Conservation (phyloP, 2,113 vertebrate genomes). For the Cyanoderma ruficeps region DNA sequence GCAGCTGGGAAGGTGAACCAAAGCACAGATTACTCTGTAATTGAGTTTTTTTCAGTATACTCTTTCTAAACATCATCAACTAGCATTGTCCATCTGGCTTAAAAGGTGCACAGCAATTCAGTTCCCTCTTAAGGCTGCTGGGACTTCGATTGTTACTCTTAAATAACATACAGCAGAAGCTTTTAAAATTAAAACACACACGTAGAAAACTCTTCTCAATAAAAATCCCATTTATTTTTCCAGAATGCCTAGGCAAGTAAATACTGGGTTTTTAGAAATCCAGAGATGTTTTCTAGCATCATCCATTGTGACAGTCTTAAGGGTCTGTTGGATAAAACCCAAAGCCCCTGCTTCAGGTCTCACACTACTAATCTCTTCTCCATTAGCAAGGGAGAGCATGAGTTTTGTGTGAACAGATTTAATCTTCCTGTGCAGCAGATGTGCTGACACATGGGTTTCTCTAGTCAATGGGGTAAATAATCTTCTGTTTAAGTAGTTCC, state of each 20-base stretch:
- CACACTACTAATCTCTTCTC: not conserved
- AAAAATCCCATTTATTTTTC: not conserved
- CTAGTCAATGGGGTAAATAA: slow-evolving; percentile 49
- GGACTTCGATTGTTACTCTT: not conserved
- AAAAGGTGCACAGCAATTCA: not conserved
- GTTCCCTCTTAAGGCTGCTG: not conserved
- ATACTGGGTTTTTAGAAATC: not conserved
- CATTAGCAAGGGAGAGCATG: not conserved
- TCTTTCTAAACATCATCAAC: not conserved
- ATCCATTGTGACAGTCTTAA: not conserved
- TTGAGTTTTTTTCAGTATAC: not conserved
- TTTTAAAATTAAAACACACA: not conserved
- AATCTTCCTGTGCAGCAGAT: slow-evolving; percentile 45
- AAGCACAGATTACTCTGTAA: not conserved
- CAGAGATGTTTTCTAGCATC: not conserved
- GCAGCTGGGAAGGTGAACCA: not conserved
- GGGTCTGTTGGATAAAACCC: not conserved
- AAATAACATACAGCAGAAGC: not conserved
- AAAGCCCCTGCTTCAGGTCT: not conserved
- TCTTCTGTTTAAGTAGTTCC: slow-evolving; percentile 30
- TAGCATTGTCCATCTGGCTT: not conserved
- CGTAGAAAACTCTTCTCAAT: not conserved
- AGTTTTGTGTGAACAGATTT: slow-evolving; percentile 39
- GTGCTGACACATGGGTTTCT: slow-evolving; percentile 41
- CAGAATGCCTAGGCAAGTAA: not conserved